These are phyloP conservation scores for Rhizomys pruinosus DNA, from an alignment of 2,113 vertebrate species.

Conservation along the genomic window DNA sequence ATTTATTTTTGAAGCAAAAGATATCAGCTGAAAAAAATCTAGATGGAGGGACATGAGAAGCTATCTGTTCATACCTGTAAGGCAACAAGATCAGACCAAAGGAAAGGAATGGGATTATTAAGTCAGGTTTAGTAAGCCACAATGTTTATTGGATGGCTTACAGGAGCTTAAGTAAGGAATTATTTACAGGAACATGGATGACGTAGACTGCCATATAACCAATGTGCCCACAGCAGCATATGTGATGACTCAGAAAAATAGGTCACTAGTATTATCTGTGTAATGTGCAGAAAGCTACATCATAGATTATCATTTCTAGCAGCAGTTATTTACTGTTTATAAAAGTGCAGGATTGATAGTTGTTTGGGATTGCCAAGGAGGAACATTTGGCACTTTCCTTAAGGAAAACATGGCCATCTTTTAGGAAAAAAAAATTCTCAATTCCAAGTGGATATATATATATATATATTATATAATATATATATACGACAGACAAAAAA, in stretches of 20 bases:
- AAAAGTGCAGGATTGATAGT: no score
- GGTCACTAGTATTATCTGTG: neutral
- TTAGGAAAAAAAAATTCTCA: no score
- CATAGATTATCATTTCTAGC: neutral
- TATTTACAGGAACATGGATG: neutral
- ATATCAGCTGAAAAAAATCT: neutral
- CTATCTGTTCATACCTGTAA: neutral
- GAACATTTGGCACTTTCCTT: no score
- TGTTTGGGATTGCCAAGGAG: no score
- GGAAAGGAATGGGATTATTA: neutral
- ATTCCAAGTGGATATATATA: no score
- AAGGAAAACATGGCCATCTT: no score
- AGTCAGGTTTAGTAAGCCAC: neutral
- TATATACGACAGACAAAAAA: no score
- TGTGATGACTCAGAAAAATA: neutral
- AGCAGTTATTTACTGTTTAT: no score
- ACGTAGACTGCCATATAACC: neutral
- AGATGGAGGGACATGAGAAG: no score
- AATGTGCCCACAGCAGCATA: neutral
- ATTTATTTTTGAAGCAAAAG: neutral
- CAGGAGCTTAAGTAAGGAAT: no score
- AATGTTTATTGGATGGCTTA: neutral
- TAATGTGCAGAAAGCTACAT: neutral
- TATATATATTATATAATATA: no score
- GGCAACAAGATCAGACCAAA: neutral